These are phyloP conservation scores for Poeciliopsis turneri DNA, from an alignment of 2,797 vertebrate species.

Conservation along the genomic window DNA sequence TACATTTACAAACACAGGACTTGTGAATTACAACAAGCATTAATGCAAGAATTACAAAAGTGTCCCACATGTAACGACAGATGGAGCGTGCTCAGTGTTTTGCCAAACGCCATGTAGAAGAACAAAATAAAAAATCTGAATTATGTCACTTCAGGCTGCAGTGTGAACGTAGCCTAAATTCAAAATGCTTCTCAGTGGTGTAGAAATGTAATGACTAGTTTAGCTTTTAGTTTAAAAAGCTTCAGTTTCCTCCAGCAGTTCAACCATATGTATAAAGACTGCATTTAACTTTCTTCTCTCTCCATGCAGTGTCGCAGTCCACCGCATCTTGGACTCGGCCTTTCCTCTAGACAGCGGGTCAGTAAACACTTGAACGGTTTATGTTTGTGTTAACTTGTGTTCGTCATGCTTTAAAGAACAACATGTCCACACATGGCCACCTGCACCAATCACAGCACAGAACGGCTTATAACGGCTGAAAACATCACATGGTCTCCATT, in stretches of 20 bases:
- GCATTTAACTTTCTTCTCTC: background rate
- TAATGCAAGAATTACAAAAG: no score
- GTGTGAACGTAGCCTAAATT: background rate
- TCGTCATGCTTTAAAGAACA: background rate
- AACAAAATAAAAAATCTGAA: no score
- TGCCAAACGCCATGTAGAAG: no score
- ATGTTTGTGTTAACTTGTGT: background rate
- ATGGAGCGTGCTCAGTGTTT: no score
- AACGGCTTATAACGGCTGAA: background rate
- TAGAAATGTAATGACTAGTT: background rate
- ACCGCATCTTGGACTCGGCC: slow-evolving; percentile 27
- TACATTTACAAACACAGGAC: no score
- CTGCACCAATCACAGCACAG: slow-evolving; percentile 6
- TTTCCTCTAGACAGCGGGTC: slow-evolving; percentile 48
- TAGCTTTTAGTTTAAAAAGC: background rate
- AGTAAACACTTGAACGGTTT: slow-evolving; percentile 2
- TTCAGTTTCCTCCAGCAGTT: background rate
- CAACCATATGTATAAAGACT: background rate
- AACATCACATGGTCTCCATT: slow-evolving; percentile 37
- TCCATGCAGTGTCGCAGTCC: slow-evolving; percentile 41
- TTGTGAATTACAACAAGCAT: no score
- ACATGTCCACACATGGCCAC: background rate
- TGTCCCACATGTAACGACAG: no score
- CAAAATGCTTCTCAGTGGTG: background rate
- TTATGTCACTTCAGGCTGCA: no score